These are phyloP conservation scores for Halictus quadricinctus DNA, from an alignment of 2,888 invertebrate genomes.

Conservation along the genomic window DNA sequence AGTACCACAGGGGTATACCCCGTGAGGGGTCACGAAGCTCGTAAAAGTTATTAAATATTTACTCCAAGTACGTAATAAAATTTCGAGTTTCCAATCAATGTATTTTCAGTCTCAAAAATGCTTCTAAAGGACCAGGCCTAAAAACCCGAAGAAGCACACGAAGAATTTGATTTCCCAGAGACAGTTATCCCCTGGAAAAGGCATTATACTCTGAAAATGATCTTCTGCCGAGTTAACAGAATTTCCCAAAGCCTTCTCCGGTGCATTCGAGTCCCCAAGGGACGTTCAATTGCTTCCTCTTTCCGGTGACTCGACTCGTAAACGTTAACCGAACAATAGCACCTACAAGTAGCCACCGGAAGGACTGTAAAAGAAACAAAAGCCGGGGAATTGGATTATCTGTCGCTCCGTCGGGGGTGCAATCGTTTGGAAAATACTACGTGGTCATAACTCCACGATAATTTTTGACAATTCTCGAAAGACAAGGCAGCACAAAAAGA, in stretches of 20 bases:
- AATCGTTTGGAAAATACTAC: conserved; percentile 37
- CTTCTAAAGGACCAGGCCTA: not conserved
- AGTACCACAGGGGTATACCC: no score
- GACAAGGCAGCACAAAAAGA: not conserved
- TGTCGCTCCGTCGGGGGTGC: not conserved
- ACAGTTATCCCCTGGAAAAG: not conserved
- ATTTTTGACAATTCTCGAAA: conserved; percentile 75
- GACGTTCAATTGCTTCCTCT: not conserved
- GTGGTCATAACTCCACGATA: conserved; percentile 70
- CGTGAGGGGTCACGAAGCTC: no score
- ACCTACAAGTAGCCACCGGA: not conserved
- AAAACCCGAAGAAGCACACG: not conserved
- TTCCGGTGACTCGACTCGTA: conserved; percentile 12
- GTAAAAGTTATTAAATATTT: not conserved
- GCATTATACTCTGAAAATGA: not conserved
- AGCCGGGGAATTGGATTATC: conserved; percentile 16
- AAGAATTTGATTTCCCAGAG: not conserved
- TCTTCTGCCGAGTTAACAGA: not conserved
- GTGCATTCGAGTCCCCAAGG: not conserved
- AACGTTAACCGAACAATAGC: conserved; percentile 9
- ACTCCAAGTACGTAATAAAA: not conserved
- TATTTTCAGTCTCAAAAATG: not conserved
- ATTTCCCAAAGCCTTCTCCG: not conserved
- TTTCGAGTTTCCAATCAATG: not conserved
- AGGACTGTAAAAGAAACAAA: not conserved